Base-by-base conservation (phyloP, 1,140 invertebrate species). In the Drosophila lini region DNA sequence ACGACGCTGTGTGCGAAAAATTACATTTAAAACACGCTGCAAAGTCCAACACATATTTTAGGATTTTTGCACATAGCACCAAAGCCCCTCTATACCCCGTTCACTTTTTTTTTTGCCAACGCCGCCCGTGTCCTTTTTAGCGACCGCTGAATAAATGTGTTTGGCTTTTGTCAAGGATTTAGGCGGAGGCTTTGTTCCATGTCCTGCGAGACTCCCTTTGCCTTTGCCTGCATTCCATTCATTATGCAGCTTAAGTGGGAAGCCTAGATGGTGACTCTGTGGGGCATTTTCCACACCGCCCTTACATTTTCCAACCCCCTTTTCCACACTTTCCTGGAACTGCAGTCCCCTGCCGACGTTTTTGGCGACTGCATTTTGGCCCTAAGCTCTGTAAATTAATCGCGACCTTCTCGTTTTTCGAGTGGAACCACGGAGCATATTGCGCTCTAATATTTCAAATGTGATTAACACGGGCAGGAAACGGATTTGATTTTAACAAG, bases 81-180 rank as follows among this genome's bases (percentile, higher is more conserved):
- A 3, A 38, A 41, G n/a, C 36, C 41, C 0, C 16, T 10, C 3
- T 13, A 10, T 38, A 32, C 4, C 19, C 10, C 34, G 19, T 57
- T 52, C 44, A n/a, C 41, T 25, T 64, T 50, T 36, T 44, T 36
- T 36, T 36, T 53, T 50, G n/a, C 48, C 48, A 42, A 34, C 56
- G 28, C 22, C 57, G 36, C 8, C 61, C 48, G 34, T 70, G 75
- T 70, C 68, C 42, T 77, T 64, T 69, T 60, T 50, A 65, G 62
- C 76, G 64, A 80, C 80, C 80, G 84, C 84, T 89, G 80, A 89
- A 88, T 89, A 88, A 89, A 88, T 88, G 84, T 88, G 84, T 88
- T 88, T 88, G 84, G 84, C 84, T 88, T 88, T 89, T 84, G 84
- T 84, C 62, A 76, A 84, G 83, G 83, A 88, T 89, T 88, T 78